Evolutionary conservation across 2,797 vertebrate genomes (phyloP).

Genomic region (Clarias pachynema): DNA sequence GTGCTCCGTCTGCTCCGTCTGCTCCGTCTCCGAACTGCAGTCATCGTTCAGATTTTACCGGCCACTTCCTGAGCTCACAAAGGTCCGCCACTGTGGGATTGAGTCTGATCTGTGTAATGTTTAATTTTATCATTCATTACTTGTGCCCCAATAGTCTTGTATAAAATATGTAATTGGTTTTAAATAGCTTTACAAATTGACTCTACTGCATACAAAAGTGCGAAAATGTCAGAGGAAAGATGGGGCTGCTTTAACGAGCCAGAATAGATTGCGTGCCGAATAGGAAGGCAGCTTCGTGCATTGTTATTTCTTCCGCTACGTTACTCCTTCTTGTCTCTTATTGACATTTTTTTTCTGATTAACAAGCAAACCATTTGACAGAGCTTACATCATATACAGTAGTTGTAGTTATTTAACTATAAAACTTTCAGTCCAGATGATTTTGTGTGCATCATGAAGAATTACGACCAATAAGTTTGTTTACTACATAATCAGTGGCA

Average conservation of each 20-base stretch:
- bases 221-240: conserved; percentile 62
- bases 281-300: conserved; percentile 4
- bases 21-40: conserved; percentile 56
- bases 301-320: conserved; percentile 31
- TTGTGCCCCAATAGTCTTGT: conserved; percentile 64
- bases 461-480: not conserved
- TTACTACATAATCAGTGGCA: not conserved
- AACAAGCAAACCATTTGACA: conserved; percentile 20
- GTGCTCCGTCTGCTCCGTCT: conserved; percentile 63
- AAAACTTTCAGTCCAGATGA: conserved; percentile 6
- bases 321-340: conserved; percentile 22
- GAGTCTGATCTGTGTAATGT: conserved; percentile 72
- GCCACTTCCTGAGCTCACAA: conserved; percentile 67
- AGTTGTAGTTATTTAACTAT: conserved; percentile 2
- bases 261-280: conserved; percentile 23
- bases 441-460: conserved; percentile 14
- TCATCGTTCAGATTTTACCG: conserved; percentile 71
- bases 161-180: conserved; percentile 66
- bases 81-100: conserved; percentile 64
- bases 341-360: conserved; percentile 13
- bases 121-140: conserved; percentile 77
- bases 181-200: conserved; percentile 70
- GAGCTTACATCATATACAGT: conserved; percentile 11
- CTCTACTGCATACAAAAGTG: conserved; percentile 60
- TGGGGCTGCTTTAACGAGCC: conserved; percentile 39